These are phyloP conservation scores for Campylomormyrus numenius DNA, from an alignment of 2,113 vertebrate genomes.

Conservation along the genomic window DNA sequence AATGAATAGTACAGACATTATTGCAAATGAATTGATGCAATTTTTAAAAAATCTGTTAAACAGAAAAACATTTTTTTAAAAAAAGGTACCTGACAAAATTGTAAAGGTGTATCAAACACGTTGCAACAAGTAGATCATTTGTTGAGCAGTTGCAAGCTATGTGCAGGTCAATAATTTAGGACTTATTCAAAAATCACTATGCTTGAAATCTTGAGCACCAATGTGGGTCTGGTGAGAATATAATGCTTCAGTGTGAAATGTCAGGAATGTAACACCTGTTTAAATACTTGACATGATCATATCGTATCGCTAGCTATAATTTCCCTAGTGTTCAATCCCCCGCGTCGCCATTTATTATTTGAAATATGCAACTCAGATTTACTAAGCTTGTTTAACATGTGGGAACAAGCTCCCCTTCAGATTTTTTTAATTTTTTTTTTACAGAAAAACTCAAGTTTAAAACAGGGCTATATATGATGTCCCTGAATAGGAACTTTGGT, in stretches of 20 bases:
- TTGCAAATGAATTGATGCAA: not conserved
- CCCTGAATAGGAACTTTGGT: not conserved
- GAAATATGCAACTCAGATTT: not conserved
- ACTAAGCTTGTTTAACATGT: not conserved
- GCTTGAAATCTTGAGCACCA: not conserved
- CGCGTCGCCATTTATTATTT: not conserved
- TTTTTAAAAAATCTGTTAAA: not conserved
- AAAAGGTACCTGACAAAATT: not conserved
- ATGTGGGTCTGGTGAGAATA: not conserved
- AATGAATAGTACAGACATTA: not conserved
- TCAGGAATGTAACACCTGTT: not conserved
- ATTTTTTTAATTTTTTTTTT: not conserved
- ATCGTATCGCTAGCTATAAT: not conserved
- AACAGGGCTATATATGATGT: not conserved
- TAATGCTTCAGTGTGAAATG: not conserved
- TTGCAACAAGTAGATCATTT: not conserved
- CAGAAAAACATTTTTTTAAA: not conserved
- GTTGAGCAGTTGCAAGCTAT: not conserved
- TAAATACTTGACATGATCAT: not conserved
- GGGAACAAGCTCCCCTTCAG: not conserved
- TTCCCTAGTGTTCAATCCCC: not conserved
- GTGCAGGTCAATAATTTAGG: not conserved
- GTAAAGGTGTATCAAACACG: not conserved
- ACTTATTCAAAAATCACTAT: not conserved
- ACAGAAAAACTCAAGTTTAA: not conserved